Percentiles rank a stretch among this genome's conserved stretches.
Conservation (phyloP, 1,140 invertebrate species). For the Acyrthosiphon pisum region DNA sequence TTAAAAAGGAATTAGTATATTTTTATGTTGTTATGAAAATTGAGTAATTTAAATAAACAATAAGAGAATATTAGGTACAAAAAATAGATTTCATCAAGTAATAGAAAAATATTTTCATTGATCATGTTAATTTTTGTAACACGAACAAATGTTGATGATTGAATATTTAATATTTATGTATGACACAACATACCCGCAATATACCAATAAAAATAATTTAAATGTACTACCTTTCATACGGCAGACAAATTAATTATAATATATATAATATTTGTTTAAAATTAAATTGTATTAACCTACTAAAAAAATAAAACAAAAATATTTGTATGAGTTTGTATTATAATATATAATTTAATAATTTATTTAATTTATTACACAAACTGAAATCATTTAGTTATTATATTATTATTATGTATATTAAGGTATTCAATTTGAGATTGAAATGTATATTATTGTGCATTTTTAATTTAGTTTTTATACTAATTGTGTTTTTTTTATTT, state of each 20-base stretch:
- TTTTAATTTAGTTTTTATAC: not conserved
- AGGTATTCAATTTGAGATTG: too few relatives aligned
- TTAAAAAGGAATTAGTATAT: not conserved
- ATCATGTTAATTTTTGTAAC: not conserved
- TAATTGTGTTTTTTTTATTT: not conserved
- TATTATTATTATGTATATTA: not conserved
- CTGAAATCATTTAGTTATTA: not conserved
- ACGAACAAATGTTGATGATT: not conserved
- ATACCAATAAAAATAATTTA: not conserved
- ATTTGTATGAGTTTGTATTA: too few relatives aligned
- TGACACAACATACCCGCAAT: not conserved
- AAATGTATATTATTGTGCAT: not conserved
- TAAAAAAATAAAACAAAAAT: not conserved
- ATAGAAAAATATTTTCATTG: not conserved
- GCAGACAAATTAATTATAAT: not conserved
- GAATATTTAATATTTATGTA: not conserved
- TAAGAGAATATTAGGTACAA: not conserved
- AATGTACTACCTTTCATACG: not conserved
- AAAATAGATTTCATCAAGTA: not conserved
- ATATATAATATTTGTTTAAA: not conserved
- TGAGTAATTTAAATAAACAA: not conserved
- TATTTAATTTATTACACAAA: not conserved
- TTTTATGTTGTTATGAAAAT: not conserved
- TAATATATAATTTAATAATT: too few relatives aligned
- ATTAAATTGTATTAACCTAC: not conserved